phyloP scores from a whole-genome alignment of 2,113 vertebrate species.

The Phyllopteryx taeniolatus region DNA sequence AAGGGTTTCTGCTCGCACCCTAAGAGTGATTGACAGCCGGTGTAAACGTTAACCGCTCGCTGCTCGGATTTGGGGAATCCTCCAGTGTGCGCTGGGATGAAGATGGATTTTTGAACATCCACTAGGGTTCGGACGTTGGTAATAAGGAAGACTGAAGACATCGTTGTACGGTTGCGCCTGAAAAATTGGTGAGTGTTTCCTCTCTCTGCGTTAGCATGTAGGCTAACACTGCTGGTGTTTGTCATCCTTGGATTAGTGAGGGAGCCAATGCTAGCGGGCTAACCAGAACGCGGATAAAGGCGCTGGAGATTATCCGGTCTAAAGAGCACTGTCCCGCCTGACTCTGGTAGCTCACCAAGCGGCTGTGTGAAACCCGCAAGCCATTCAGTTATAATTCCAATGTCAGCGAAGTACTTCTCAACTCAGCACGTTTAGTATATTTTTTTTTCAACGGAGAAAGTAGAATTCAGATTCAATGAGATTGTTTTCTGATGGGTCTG shows the following conservation, averaged over 20 bases:
- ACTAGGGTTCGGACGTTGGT: neutral
- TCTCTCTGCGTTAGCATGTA: neutral
- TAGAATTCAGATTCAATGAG: neutral
- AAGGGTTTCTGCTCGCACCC: neutral
- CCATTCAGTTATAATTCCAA: neutral
- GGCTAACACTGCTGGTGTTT: neutral
- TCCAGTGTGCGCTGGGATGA: slow-evolving; percentile 1
- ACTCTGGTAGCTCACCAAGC: neutral
- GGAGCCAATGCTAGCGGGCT: neutral
- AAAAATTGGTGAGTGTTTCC: neutral
- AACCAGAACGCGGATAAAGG: slow-evolving; percentile 1
- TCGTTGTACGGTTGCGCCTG: neutral
- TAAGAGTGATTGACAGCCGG: neutral
- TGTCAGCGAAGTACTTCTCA: neutral
- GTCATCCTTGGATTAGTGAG: neutral
- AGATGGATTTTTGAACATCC: neutral
- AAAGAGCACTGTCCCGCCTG: neutral
- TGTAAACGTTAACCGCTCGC: neutral
- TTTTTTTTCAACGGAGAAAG: neutral
- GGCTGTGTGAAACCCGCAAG: neutral
- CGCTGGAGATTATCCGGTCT: neutral
- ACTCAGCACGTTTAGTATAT: neutral
- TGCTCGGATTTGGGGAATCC: neutral
- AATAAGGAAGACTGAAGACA: neutral
- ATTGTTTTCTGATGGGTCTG: neutral